Conservation (phyloP, 2,888 invertebrate genomes). For the Sinotaia quadrata region DNA sequence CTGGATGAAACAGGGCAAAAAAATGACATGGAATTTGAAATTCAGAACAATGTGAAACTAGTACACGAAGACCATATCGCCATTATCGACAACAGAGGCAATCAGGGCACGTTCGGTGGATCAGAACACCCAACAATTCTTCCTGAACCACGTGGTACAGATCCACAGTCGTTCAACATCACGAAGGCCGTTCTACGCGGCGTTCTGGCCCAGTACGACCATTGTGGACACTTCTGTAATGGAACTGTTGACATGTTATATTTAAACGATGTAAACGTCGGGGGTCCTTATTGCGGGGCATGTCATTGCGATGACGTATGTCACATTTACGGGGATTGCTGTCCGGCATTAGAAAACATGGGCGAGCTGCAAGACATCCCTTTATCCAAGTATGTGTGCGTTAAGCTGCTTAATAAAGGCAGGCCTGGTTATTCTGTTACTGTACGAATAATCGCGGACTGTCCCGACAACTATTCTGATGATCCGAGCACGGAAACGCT, state of each 20-base stretch:
- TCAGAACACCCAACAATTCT: too few relatives aligned
- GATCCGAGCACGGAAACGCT: neutral
- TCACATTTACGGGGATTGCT: slow-evolving; percentile 13
- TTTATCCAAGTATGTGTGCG: neutral
- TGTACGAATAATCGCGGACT: neutral
- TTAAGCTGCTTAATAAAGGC: neutral
- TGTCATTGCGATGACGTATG: slow-evolving; percentile 18
- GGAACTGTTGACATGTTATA: neutral
- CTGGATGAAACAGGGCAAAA: too few relatives aligned
- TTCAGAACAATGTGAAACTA: too few relatives aligned
- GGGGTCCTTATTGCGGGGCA: neutral
- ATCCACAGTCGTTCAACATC: neutral
- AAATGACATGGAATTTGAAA: too few relatives aligned
- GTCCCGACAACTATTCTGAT: neutral
- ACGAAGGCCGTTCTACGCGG: neutral
- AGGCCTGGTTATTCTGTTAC: neutral
- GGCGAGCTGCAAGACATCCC: neutral
- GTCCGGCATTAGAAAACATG: neutral
- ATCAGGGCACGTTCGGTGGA: too few relatives aligned
- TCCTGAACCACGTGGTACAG: too few relatives aligned
- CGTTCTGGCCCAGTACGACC: slow-evolving; percentile 1
- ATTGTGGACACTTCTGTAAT: slow-evolving; percentile 7
- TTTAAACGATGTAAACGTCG: neutral
- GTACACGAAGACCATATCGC: too few relatives aligned
- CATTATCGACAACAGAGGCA: too few relatives aligned